These are phyloP conservation scores for Zosterops lateralis DNA, from an alignment of 2,113 vertebrate genomes.

Conservation along the genomic window DNA sequence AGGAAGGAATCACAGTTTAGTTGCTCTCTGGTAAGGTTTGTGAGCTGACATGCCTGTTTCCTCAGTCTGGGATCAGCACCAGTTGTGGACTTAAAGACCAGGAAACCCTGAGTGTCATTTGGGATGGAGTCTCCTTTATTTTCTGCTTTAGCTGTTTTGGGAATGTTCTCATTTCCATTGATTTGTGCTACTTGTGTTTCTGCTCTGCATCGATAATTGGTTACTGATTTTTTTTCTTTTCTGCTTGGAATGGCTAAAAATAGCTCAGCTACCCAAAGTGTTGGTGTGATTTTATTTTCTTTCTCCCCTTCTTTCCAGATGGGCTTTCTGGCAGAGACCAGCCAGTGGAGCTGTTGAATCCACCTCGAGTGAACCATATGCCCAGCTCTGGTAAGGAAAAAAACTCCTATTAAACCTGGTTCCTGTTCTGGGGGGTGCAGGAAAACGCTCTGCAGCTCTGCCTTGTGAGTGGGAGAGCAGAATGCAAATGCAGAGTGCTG, in stretches of 20 bases:
- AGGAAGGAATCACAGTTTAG: not conserved
- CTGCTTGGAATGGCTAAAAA: slow-evolving; percentile 25
- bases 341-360: slow-evolving; percentile 80
- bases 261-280: not conserved
- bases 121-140: not conserved
- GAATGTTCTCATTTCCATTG: not conserved
- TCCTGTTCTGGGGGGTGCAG: not conserved
- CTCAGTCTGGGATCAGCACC: not conserved
- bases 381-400: slow-evolving; percentile 76
- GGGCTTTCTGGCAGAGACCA: slow-evolving; percentile 83
- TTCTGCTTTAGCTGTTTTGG: not conserved
- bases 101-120: fast-evolving
- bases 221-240: not conserved
- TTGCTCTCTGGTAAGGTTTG: not conserved
- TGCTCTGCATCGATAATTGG: not conserved
- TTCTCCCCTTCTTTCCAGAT: slow-evolving; percentile 61
- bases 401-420: not conserved
- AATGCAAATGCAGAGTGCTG: slow-evolving; percentile 31
- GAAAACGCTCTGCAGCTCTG: not conserved
- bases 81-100: not conserved
- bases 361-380: slow-evolving; percentile 79
- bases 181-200: not conserved
- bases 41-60: not conserved
- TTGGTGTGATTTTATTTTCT: slow-evolving; percentile 19
- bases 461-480: slow-evolving; percentile 1